Evolutionary conservation across 2,797 vertebrate genomes (phyloP), one percentile per base, ranked within the genome.

Genomic region (Falco concolor): DNA sequence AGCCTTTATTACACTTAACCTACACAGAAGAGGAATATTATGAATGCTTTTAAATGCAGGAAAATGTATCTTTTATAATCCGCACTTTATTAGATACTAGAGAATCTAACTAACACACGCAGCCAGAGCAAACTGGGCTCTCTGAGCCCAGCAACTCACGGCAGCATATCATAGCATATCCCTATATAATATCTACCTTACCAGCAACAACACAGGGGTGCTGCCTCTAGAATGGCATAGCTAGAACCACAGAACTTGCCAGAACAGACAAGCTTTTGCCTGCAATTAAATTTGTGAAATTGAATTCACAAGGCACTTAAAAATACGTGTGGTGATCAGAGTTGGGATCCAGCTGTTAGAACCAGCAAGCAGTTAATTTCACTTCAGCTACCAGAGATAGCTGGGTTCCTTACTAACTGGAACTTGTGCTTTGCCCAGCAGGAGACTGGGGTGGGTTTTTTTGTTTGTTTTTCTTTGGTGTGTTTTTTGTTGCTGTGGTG

Each of bases 401-500:
- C 12, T 22, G 30, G 3, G 10, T 42, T 84, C 45, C 42, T 76
- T 45, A 78, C 9, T 0, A 0, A 59, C 0, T 57, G 20, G n/a
- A 83, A 12, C 5, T 5, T 8, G 3, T 13, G 30, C n/a, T 74
- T 84, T 76, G 47, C 21, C 12, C 28, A n/a, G 36, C n/a, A 57
- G 6, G 20, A 80, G 21, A 8, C 9, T 6, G 3, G 22, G 13
- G 2, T 3, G 7, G 30, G 40, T 13, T n/a, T 36, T 49, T 36
- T 50, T 17, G 11, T 53, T 47, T 60, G 19, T 50, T 27, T 42
- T 72, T 28, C 40, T 57, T 30, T 47, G 6, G 3, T 65, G 34
- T 53, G 12, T 6, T 36, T 53, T 60, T 49, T 78, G 10, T 12
- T 30, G 10, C 50, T 54, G 32, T 32, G 44, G 34, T n/a, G 50